Evolutionary conservation across 2,113 vertebrate species (phyloP).

Genomic region (Thunnus maccoyii): DNA sequence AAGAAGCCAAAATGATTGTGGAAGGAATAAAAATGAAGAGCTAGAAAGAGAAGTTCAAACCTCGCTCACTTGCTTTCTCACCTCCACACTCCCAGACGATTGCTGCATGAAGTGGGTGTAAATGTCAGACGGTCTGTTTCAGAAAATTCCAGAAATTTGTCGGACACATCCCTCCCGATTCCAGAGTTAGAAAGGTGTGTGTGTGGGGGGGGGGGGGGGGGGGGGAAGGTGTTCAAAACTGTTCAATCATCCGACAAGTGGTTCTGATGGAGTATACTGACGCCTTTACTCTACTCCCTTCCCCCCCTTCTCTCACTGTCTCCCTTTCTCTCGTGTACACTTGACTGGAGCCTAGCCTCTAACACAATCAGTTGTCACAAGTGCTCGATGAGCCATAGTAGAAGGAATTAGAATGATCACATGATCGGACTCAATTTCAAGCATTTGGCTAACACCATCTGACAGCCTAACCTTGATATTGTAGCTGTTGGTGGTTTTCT

Average conservation of each 20-base stretch:
- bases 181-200: neutral
- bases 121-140: too few species aligned
- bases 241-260: slow-evolving; percentile 1
- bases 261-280: neutral
- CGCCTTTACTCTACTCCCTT: neutral
- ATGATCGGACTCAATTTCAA: slow-evolving; percentile 29
- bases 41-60: too few species aligned
- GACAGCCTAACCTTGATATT: slow-evolving; percentile 24
- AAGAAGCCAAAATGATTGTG: too few species aligned
- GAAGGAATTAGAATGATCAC: slow-evolving; percentile 47
- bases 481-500: slow-evolving; percentile 35
- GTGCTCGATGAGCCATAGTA: slow-evolving; percentile 40
- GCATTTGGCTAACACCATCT: slow-evolving; percentile 23
- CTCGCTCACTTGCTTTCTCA: too few species aligned
- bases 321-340: slow-evolving; percentile 19
- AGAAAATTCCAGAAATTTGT: too few species aligned
- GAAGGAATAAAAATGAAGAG: too few species aligned
- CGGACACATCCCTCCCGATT: too few species aligned
- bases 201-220: neutral
- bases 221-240: neutral
- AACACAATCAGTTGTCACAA: slow-evolving; percentile 49
- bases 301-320: neutral
- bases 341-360: slow-evolving; percentile 39
- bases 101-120: too few species aligned
- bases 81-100: too few species aligned